A percentile compares a stretch with the other conserved stretches of the same genome.
Evolutionary conservation across 2,113 vertebrate genomes (phyloP).

Genomic region (Chunga burmeisteri): DNA sequence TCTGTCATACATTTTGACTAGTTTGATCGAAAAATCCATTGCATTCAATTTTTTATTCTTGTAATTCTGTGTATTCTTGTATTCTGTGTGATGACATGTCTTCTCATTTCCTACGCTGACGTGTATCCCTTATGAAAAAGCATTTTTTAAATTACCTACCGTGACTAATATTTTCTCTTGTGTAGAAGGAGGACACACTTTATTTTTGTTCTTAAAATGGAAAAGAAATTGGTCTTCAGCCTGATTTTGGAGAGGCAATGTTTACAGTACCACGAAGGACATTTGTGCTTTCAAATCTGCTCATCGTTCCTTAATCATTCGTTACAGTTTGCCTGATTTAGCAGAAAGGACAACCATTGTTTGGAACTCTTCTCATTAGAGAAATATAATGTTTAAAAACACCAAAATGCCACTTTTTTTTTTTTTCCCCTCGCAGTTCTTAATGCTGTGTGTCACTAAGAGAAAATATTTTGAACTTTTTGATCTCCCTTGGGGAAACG

Average conservation of each 20-base stretch:
- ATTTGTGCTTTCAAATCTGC: constrained; percentile 21
- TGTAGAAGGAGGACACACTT: background rate
- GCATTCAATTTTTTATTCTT: background rate
- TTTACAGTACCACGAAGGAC: constrained; percentile 30
- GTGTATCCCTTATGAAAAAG: background rate
- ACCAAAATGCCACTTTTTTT: background rate
- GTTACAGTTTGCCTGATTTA: background rate
- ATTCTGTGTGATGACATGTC: background rate
- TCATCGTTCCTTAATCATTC: background rate
- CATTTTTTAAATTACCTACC: background rate
- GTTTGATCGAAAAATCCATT: background rate
- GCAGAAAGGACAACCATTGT: background rate
- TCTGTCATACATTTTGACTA: background rate
- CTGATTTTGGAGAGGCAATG: background rate
- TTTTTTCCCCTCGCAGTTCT: background rate
- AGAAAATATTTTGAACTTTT: constrained; percentile 56
- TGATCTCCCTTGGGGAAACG: constrained; percentile 26
- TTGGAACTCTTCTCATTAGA: background rate
- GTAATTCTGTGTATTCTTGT: too few relatives aligned
- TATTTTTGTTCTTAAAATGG: constrained; percentile 40
- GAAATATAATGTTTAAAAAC: constrained; percentile 6
- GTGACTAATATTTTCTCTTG: constrained; percentile 46
- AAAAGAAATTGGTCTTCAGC: constrained; percentile 28
- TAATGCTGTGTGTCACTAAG: constrained; percentile 23
- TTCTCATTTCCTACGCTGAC: background rate